phyloP scores from a whole-genome alignment of 2,888 invertebrate species.

The Physocephala rufipes region DNA sequence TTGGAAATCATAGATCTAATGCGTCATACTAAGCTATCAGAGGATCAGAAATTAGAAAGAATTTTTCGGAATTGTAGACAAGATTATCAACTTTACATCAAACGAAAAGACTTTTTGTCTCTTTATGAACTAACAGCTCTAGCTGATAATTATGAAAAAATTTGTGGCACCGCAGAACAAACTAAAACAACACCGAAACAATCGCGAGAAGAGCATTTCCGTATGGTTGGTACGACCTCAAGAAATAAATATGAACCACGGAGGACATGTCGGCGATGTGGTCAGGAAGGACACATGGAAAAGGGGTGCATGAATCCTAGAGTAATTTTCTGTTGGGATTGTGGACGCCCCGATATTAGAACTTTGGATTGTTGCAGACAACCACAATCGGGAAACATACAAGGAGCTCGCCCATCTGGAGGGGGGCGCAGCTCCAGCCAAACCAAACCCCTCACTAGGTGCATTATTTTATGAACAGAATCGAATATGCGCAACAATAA shows the following conservation, averaged over 20 bases:
- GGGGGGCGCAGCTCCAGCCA: background rate
- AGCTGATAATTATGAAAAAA: too few relatives aligned
- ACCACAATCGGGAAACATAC: background rate
- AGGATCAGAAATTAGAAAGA: background rate
- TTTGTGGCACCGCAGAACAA: too few relatives aligned
- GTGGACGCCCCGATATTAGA: background rate
- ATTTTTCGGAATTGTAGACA: background rate
- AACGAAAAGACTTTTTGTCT: background rate
- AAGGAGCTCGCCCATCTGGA: background rate
- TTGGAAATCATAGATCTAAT: conserved; percentile 3
- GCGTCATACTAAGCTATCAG: background rate
- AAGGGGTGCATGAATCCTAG: background rate
- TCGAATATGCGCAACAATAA: background rate
- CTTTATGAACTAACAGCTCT: background rate
- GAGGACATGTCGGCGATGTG: background rate
- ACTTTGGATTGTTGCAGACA: background rate
- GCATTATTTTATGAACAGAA: conserved; percentile 2
- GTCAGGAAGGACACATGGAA: conserved; percentile 5
- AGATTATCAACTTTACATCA: background rate
- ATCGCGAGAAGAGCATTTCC: background rate
- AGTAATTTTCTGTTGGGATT: background rate
- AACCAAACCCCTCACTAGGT: background rate
- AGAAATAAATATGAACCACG: background rate
- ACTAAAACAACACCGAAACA: background rate
- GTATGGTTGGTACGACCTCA: background rate